These are phyloP conservation scores for Amblyjoppa proteus DNA, from an alignment of 2,888 invertebrate genomes.

Conservation along the genomic window DNA sequence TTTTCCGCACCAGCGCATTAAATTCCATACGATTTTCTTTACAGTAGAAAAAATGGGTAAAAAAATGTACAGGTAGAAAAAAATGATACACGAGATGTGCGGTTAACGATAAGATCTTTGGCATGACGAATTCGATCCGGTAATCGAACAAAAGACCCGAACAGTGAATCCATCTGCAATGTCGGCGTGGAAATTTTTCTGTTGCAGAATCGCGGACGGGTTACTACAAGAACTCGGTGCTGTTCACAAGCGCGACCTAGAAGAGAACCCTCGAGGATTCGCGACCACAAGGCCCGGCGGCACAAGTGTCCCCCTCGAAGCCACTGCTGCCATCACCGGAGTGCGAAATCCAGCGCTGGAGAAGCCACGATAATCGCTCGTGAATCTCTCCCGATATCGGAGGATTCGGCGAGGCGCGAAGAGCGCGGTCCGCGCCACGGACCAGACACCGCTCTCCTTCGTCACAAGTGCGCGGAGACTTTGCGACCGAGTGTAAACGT, in stretches of 20 bases:
- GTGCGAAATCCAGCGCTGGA: slow-evolving; percentile 32
- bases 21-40: too few species aligned
- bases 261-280: slow-evolving; percentile 77
- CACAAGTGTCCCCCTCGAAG: slow-evolving; percentile 69
- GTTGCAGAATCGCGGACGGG: slow-evolving; percentile 86
- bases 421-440: not conserved
- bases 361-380: slow-evolving; percentile 41
- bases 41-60: too few species aligned
- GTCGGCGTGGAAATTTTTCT: slow-evolving; percentile 61
- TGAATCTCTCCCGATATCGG: slow-evolving; percentile 30
- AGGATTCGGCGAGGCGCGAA: slow-evolving; percentile 13
- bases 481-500: slow-evolving; percentile 22
- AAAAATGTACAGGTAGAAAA: too few species aligned
- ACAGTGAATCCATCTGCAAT: slow-evolving; percentile 18
- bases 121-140: not conserved
- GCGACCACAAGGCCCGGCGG: slow-evolving; percentile 59
- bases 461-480: slow-evolving; percentile 36
- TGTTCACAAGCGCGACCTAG: slow-evolving; percentile 95
- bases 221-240: slow-evolving; percentile 96
- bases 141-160: not conserved
- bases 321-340: slow-evolving; percentile 62
- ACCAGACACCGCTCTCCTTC: not conserved
- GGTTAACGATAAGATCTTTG: not conserved
- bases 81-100: not conserved
- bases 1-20: too few species aligned